phyloP scores from a whole-genome alignment of 2,888 invertebrate species.

The Stratiomys singularior region DNA sequence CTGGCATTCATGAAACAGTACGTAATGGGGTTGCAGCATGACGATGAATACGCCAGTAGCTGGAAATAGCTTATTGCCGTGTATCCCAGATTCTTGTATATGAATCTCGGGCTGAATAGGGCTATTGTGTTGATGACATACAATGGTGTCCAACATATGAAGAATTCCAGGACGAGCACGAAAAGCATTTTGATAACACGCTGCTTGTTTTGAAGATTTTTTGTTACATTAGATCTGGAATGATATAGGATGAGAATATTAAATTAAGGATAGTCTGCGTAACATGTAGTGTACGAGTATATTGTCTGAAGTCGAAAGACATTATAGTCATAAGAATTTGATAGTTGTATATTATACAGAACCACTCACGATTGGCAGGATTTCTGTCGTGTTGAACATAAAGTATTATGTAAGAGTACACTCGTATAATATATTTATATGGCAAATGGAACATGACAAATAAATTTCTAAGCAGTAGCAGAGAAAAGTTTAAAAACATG shows the following conservation, averaged over 20 bases:
- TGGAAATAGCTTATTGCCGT: constrained; percentile 77
- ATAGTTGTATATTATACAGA: too few relatives aligned
- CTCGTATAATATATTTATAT: too few relatives aligned
- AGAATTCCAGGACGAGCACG: constrained; percentile 86
- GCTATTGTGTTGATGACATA: constrained; percentile 80
- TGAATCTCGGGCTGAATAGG: constrained; percentile 74
- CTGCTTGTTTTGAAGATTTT: constrained; percentile 66
- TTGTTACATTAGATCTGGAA: constrained; percentile 66
- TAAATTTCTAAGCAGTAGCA: too few relatives aligned
- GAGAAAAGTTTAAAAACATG: too few relatives aligned
- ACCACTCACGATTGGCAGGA: too few relatives aligned
- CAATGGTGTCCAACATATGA: constrained; percentile 87
- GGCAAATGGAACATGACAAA: too few relatives aligned
- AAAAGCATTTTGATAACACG: constrained; percentile 83
- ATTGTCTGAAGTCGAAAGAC: too few relatives aligned
- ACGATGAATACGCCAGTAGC: constrained; percentile 79
- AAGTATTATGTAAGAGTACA: too few relatives aligned
- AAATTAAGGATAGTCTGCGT: too few relatives aligned
- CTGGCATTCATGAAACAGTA: constrained; percentile 91
- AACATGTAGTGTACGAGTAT: too few relatives aligned
- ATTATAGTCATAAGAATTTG: too few relatives aligned
- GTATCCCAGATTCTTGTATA: constrained; percentile 75
- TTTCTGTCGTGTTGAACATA: too few relatives aligned
- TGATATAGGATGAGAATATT: background rate
- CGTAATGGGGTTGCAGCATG: constrained; percentile 87